Evolutionary conservation across 2,113 vertebrate species (phyloP).

Genomic region (Phaethornis superciliosus): DNA sequence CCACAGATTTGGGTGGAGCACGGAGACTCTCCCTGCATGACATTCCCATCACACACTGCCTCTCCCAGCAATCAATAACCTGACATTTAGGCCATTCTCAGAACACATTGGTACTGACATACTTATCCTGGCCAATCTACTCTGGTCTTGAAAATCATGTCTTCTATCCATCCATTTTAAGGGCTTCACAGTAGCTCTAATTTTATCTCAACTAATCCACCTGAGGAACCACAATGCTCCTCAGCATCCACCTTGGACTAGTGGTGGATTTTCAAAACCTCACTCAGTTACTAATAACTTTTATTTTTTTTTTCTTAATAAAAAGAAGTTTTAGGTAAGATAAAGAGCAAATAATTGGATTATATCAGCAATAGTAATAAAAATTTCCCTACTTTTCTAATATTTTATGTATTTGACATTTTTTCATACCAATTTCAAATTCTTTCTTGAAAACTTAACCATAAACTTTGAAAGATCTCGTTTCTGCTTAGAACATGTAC

Average conservation of each 20-base stretch:
- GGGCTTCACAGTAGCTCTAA: neutral
- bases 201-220: neutral
- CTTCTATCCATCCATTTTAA: neutral
- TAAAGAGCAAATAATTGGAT: neutral
- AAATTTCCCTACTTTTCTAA: neutral
- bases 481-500: neutral
- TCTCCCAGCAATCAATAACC: neutral
- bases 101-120: neutral
- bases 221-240: neutral
- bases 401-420: neutral
- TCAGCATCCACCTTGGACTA: neutral
- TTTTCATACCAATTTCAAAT: neutral
- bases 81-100: neutral
- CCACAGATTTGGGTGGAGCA: neutral
- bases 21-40: fast-evolving
- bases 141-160: neutral
- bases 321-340: neutral
- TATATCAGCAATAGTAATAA: neutral
- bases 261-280: neutral
- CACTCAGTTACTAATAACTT: neutral
- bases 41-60: neutral
- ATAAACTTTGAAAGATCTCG: neutral
- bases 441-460: neutral
- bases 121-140: neutral
- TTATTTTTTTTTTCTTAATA: neutral